Evolutionary conservation across 2,888 invertebrate species (phyloP).

Genomic region (Drosophila macrospina): DNA sequence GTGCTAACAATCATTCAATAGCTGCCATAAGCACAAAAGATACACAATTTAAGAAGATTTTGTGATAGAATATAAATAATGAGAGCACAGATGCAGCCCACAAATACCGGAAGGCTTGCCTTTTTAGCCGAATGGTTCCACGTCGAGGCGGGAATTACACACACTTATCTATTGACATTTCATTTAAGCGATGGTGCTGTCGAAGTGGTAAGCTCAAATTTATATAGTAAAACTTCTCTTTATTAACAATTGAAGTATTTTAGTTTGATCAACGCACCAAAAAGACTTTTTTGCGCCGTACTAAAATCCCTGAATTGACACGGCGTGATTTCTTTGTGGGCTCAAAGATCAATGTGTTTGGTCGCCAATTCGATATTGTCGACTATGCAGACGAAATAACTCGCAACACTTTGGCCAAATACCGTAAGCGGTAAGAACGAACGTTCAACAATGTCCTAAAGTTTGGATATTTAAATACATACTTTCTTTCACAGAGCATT

Average conservation of each 20-base stretch:
- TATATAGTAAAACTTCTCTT: not conserved
- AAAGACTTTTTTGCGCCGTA: slow-evolving; percentile 88
- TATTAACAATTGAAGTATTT: not conserved
- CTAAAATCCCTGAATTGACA: slow-evolving; percentile 88
- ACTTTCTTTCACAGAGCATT: slow-evolving; percentile 88
- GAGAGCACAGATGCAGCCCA: slow-evolving; percentile 21
- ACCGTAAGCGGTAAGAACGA: slow-evolving; percentile 88
- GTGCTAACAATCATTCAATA: slow-evolving; percentile 32
- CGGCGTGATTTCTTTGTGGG: slow-evolving; percentile 91
- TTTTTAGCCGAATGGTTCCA: slow-evolving; percentile 96
- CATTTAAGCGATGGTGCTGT: slow-evolving; percentile 91
- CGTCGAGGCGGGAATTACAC: slow-evolving; percentile 90
- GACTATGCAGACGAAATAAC: slow-evolving; percentile 91
- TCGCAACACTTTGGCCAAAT: slow-evolving; percentile 86
- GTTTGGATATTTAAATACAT: not conserved
- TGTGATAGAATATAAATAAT: slow-evolving; percentile 24
- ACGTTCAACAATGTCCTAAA: not conserved
- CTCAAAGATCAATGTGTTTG: slow-evolving; percentile 90
- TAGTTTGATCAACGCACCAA: slow-evolving; percentile 88
- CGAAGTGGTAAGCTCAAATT: slow-evolving; percentile 89
- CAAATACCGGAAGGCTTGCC: slow-evolving; percentile 75
- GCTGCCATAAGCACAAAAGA: slow-evolving; percentile 14
- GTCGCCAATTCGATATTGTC: slow-evolving; percentile 90
- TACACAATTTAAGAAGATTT: slow-evolving; percentile 11
- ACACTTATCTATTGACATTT: slow-evolving; percentile 91